Evolutionary conservation across 2,113 vertebrate species (phyloP).

Genomic region (Vanacampus margaritifer): DNA sequence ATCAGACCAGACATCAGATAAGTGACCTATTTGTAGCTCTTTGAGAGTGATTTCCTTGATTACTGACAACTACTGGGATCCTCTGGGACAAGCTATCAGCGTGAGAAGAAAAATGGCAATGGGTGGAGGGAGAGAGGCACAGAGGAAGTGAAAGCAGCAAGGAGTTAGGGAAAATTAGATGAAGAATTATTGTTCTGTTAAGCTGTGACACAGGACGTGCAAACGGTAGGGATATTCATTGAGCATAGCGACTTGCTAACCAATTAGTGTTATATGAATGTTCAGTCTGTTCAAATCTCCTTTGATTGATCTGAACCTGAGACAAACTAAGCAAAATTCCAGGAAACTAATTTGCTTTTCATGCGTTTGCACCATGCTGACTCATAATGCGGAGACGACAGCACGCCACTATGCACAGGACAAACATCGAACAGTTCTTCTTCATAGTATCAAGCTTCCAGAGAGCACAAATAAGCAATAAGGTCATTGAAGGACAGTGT

Average conservation of each 20-base stretch:
- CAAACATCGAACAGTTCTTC: constrained; percentile 1
- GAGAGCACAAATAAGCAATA: constrained; percentile 41
- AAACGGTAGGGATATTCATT: constrained; percentile 45
- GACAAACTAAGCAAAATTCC: constrained; percentile 38
- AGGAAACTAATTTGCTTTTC: constrained; percentile 25
- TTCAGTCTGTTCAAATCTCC: constrained; percentile 49
- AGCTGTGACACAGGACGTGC: constrained; percentile 37
- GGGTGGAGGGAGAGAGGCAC: constrained; percentile 25
- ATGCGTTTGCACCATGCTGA: not conserved
- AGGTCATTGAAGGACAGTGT: constrained; percentile 52
- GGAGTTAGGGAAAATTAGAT: constrained; percentile 50
- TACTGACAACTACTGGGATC: constrained; percentile 67
- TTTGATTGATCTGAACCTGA: constrained; percentile 48
- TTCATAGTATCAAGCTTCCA: constrained; percentile 14
- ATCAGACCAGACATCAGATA: constrained; percentile 64
- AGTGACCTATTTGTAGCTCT: constrained; percentile 70
- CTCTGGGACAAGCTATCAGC: constrained; percentile 60
- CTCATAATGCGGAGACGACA: no score
- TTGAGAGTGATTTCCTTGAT: constrained; percentile 69
- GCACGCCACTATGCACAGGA: not conserved
- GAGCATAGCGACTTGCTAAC: constrained; percentile 38
- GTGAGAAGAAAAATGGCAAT: constrained; percentile 44
- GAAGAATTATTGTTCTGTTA: constrained; percentile 54
- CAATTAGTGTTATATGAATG: constrained; percentile 53
- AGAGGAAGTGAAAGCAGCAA: constrained; percentile 11